These are phyloP conservation scores for Aphidius gifuensis DNA, from an alignment of 1,140 invertebrate species.

Conservation along the genomic window DNA sequence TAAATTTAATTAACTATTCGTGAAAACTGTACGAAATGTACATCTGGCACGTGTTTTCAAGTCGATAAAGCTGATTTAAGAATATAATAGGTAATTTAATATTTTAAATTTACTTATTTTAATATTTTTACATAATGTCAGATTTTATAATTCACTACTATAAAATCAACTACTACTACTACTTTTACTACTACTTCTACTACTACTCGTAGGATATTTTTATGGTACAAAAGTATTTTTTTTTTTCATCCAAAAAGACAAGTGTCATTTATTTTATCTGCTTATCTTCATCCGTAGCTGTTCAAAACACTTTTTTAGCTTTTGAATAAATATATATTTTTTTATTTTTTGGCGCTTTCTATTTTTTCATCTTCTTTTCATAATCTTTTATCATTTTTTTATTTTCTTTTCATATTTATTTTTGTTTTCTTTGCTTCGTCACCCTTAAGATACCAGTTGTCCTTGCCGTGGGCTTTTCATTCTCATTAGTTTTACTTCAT, in stretches of 20 bases:
- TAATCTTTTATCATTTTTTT: background rate
- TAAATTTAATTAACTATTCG: no score
- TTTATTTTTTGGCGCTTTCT: background rate
- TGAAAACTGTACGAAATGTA: no score
- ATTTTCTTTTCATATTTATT: conserved; percentile 13
- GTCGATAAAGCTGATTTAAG: conserved; percentile 4
- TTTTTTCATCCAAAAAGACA: background rate
- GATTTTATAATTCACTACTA: no score
- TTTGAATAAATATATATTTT: background rate
- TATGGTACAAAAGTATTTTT: no score
- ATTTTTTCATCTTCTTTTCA: background rate
- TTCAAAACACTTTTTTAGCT: conserved; percentile 13
- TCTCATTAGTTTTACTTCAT: conserved; percentile 40
- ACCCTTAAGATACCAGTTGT: conserved; percentile 13
- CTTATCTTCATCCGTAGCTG: conserved; percentile 29
- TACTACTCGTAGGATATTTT: no score
- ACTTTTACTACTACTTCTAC: no score
- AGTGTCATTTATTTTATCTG: conserved; percentile 28
- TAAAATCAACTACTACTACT: no score
- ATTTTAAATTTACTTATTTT: no score
- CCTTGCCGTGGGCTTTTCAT: conserved; percentile 30
- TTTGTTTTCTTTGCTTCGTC: conserved; percentile 19
- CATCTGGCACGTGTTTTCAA: background rate
- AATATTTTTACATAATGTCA: no score
- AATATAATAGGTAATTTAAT: no score